Percentiles rank a stretch among this genome's conserved stretches.
Evolutionary conservation across 2,888 invertebrate species (phyloP).

Genomic region (Noctua fimbriata): DNA sequence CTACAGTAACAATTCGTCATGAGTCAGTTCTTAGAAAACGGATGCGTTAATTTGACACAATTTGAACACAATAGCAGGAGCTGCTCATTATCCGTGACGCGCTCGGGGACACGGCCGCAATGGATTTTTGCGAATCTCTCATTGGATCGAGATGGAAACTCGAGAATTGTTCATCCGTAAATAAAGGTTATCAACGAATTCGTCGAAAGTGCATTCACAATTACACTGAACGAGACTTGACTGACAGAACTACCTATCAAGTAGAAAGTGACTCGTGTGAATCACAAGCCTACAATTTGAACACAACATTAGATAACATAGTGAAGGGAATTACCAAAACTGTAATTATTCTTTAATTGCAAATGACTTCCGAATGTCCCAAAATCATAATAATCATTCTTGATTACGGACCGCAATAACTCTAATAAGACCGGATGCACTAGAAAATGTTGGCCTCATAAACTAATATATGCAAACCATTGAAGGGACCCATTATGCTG

Average conservation of each 20-base stretch:
- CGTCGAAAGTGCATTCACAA: constrained; percentile 13
- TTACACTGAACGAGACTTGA: neutral
- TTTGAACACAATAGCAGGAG: constrained; percentile 68
- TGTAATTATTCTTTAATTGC: constrained; percentile 37
- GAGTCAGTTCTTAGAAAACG: constrained; percentile 68
- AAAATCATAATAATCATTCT: constrained; percentile 45
- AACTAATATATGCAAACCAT: constrained; percentile 55
- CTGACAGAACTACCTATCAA: constrained; percentile 5
- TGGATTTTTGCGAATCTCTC: constrained; percentile 60
- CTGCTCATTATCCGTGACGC: constrained; percentile 63
- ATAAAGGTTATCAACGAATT: constrained; percentile 43
- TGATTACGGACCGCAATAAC: constrained; percentile 28
- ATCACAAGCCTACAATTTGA: constrained; percentile 25
- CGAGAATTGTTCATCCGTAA: constrained; percentile 52
- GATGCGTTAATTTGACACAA: constrained; percentile 70
- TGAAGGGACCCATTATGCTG: constrained; percentile 56
- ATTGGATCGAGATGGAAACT: constrained; percentile 51
- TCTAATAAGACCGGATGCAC: constrained; percentile 58
- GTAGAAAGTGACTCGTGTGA: constrained; percentile 28
- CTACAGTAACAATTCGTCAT: constrained; percentile 52
- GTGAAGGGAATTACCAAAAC: constrained; percentile 31
- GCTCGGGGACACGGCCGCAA: constrained; percentile 47
- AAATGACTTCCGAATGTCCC: constrained; percentile 50
- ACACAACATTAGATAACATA: constrained; percentile 26
- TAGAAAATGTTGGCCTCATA: constrained; percentile 61